Conservation (phyloP, 2,888 invertebrate species). For the Cynaeus angustus region DNA sequence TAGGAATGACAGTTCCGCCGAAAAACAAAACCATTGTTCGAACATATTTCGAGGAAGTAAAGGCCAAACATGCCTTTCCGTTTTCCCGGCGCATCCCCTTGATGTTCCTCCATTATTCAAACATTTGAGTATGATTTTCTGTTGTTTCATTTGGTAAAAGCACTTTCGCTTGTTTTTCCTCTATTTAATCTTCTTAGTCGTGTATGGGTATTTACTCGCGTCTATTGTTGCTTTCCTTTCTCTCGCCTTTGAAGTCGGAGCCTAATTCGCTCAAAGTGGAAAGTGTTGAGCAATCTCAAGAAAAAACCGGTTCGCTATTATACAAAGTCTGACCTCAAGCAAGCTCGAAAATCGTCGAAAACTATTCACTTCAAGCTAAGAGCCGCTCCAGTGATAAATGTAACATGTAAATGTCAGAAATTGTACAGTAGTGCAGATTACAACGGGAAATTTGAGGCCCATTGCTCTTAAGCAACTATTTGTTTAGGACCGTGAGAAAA, state of each 20-base stretch:
- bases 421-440: constrained; percentile 15
- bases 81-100: not conserved
- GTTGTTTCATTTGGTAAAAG: constrained; percentile 16
- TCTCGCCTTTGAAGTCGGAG: not conserved
- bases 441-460: constrained; percentile 26
- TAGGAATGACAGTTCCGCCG: no score
- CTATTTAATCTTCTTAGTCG: constrained; percentile 19
- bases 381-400: constrained; percentile 17
- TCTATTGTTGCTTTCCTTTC: constrained; percentile 5
- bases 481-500: constrained; percentile 23
- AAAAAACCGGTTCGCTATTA: not conserved
- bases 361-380: constrained; percentile 12
- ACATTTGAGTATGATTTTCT: constrained; percentile 17
- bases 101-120: constrained; percentile 14
- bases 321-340: no score
- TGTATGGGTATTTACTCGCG: constrained; percentile 9
- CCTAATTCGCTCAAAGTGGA: not conserved
- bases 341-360: constrained; percentile 7
- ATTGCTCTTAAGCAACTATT: constrained; percentile 27
- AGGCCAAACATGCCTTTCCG: not conserved
- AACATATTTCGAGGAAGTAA: no score
- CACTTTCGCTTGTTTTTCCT: constrained; percentile 11
- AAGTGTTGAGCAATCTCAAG: not conserved
- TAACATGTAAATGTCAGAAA: constrained; percentile 18
- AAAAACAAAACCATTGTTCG: no score